A percentile compares a stretch with the other conserved stretches of the same genome.
These are phyloP conservation scores for Seira sanloemensis DNA, from an alignment of 2,888 invertebrate genomes.

Conservation along the genomic window DNA sequence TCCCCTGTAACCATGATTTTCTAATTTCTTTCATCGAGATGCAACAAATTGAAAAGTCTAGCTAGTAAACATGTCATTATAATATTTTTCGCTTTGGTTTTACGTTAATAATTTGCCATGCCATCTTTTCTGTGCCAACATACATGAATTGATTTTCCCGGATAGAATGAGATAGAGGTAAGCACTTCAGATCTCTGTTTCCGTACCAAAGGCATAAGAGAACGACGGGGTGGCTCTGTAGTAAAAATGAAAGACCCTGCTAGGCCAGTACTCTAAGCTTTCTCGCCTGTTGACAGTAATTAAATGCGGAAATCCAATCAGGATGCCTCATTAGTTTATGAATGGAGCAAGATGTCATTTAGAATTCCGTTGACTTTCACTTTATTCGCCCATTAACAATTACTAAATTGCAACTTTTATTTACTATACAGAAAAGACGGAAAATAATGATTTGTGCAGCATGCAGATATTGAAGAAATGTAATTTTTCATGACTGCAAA, in stretches of 20 bases:
- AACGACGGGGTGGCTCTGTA: neutral
- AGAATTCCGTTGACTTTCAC: too few relatives aligned
- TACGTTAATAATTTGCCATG: neutral
- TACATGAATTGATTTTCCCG: neutral
- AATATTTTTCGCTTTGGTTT: neutral
- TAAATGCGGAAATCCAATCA: slow-evolving; percentile 57
- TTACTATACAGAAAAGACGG: too few relatives aligned
- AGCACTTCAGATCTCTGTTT: neutral
- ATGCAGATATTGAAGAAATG: too few relatives aligned
- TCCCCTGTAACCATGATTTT: neutral
- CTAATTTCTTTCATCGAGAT: neutral
- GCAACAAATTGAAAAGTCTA: neutral
- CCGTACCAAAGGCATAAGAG: neutral
- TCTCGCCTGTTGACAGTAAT: slow-evolving; percentile 30
- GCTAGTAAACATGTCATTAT: neutral
- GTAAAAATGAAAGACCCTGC: slow-evolving; percentile 18
- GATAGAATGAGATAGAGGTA: neutral
- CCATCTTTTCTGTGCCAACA: neutral
- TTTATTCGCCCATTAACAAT: too few relatives aligned
- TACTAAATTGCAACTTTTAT: too few relatives aligned
- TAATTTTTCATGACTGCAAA: too few relatives aligned
- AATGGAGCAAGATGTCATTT: too few relatives aligned
- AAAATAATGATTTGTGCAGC: too few relatives aligned
- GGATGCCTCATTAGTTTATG: slow-evolving; percentile 15
- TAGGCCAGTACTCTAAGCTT: neutral